A percentile compares a stretch with the other conserved stretches of the same genome.
These are phyloP conservation scores for Labrus mixtus DNA, from an alignment of 2,113 vertebrate genomes.

Conservation along the genomic window DNA sequence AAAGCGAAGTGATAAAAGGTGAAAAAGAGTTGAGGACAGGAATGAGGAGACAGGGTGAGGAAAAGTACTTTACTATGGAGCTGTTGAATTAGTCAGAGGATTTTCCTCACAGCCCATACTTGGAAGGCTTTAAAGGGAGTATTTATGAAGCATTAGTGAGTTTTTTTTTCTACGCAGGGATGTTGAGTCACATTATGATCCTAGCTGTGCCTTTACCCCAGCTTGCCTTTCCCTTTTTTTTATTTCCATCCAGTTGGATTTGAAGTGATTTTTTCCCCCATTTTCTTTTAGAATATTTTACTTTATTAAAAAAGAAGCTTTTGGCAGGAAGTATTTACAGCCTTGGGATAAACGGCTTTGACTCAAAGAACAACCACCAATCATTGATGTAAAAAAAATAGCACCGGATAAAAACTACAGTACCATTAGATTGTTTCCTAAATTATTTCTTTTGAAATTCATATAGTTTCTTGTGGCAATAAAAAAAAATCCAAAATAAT, in stretches of 20 bases:
- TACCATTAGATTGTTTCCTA: too few relatives aligned
- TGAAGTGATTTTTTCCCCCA: constrained; percentile 13
- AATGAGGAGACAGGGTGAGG: not conserved
- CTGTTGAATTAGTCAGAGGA: constrained; percentile 34
- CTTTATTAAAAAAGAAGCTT: not conserved
- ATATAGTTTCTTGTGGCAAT: too few relatives aligned
- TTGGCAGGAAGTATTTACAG: not conserved
- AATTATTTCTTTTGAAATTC: too few relatives aligned
- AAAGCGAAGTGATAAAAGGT: not conserved
- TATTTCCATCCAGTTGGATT: constrained; percentile 4
- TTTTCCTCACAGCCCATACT: constrained; percentile 33
- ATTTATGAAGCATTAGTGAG: constrained; percentile 49
- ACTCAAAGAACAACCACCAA: not conserved
- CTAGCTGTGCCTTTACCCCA: constrained; percentile 19
- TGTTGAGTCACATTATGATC: constrained; percentile 32
- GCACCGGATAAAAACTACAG: too few relatives aligned
- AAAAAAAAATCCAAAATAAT: too few relatives aligned
- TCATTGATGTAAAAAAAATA: too few relatives aligned
- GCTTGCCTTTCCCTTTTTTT: constrained; percentile 4
- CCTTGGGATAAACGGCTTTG: not conserved
- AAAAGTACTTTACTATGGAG: constrained; percentile 3
- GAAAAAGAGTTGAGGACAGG: not conserved
- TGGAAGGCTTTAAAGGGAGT: constrained; percentile 32
- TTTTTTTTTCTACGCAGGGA: constrained; percentile 12
- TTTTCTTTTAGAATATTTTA: constrained; percentile 10